Conservation (phyloP, 2,113 vertebrate species). For the Entomyzon cyanotis region DNA sequence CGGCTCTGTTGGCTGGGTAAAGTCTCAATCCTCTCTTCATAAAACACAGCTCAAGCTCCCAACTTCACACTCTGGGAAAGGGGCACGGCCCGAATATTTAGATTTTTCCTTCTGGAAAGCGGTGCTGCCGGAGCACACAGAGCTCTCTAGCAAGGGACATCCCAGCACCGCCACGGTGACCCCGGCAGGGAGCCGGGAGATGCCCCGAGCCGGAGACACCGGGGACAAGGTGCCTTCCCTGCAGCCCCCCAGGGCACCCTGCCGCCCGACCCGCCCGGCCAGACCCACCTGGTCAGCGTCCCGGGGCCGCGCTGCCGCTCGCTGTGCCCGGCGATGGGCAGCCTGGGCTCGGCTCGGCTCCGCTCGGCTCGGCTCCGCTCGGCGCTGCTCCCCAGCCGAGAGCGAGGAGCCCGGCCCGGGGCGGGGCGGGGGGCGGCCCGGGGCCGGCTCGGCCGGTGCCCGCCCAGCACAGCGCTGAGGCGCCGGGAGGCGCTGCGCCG, state of each 20-base stretch:
- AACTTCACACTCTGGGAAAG: not conserved
- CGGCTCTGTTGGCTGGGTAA: not conserved
- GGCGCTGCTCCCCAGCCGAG: not conserved
- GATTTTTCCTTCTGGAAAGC: not conserved
- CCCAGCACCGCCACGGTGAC: accelerated
- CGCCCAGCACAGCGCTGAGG: too few species aligned
- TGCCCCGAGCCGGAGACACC: not conserved
- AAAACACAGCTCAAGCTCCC: not conserved
- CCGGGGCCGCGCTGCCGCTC: not conserved
- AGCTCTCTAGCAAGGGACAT: not conserved
- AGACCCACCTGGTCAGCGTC: not conserved
- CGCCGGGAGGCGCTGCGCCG: too few species aligned
- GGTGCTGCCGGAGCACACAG: not conserved
- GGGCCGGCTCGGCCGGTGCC: too few species aligned
- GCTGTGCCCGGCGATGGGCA: not conserved
- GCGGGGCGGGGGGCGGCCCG: not conserved
- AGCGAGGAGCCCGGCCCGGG: not conserved
- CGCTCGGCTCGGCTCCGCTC: too few species aligned
- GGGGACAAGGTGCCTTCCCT: not conserved
- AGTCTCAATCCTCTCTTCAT: not conserved
- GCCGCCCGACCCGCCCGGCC: too few species aligned
- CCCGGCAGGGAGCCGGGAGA: too few species aligned
- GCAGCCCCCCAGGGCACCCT: not conserved
- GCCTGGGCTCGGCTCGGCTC: not conserved
- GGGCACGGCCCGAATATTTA: not conserved